These are phyloP conservation scores for Hymenochirus boettgeri DNA, from an alignment of 2,113 vertebrate species.

Conservation along the genomic window DNA sequence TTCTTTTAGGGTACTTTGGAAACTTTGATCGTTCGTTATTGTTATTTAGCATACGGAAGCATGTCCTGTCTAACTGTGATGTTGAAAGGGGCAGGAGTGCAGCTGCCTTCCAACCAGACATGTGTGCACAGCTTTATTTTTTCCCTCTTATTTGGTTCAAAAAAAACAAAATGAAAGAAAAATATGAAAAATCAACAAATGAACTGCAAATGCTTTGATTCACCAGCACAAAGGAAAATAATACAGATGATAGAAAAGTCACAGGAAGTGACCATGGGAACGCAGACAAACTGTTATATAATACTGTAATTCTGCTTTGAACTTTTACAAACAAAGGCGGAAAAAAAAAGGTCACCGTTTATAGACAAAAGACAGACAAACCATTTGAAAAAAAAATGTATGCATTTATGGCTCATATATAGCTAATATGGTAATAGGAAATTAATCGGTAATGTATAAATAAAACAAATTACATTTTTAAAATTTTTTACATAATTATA, in stretches of 20 bases:
- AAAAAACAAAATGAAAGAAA: conserved; percentile 49
- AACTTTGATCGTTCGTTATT: conserved; percentile 39
- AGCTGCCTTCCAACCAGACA: conserved; percentile 42
- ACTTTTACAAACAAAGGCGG: conserved; percentile 28
- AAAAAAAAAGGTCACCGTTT: conserved; percentile 14
- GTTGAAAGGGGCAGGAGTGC: conserved; percentile 42
- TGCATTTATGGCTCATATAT: no score
- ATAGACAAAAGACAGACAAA: no score
- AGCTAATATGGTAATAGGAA: no score
- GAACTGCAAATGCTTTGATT: conserved; percentile 49
- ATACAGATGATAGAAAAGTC: conserved; percentile 48
- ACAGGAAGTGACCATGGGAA: conserved; percentile 46
- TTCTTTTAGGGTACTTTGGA: no score
- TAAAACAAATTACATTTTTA: no score
- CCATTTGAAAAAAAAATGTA: no score
- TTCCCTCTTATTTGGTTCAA: conserved; percentile 49
- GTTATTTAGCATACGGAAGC: conserved; percentile 41
- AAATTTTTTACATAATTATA: no score
- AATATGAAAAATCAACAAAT: conserved; percentile 50
- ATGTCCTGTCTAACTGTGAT: conserved; percentile 32
- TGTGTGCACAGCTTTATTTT: not conserved
- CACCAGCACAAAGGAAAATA: conserved; percentile 49
- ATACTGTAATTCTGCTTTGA: conserved; percentile 44
- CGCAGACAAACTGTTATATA: conserved; percentile 44
- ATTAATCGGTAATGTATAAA: no score